Base-by-base conservation (phyloP, 2,797 vertebrate genomes). In the Odontamblyopus rebecca region DNA sequence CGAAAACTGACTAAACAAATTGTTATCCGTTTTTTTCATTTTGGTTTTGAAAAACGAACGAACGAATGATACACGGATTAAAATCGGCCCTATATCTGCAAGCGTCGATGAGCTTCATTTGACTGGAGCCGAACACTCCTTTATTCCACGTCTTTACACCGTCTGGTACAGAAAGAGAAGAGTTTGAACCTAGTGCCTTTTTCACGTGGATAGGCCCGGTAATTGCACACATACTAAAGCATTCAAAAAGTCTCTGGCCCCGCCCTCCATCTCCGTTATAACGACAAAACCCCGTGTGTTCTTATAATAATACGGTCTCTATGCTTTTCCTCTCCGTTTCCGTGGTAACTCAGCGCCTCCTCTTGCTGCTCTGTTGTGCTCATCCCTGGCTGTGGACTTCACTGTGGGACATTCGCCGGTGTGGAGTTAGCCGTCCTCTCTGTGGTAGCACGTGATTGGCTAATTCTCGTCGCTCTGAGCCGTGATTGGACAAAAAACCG, bases 381-480 rank as follows among this genome's bases (percentile, higher is more conserved):
- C 56, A 15, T 59, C 27, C 57, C 29, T 57, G 54, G 27, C 57
- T 30, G 27, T 60, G 57, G 57, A 60, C 57, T 60, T 60, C 26
- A 32, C 70, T 41, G 74, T 80, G 38, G 68, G 56, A 50, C 70
- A 29, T 70, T 68, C 27, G 19, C 67, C 11, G 67, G 41, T 71
- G n/a, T 65, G 38, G 65, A 66, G 56, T 73, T 63, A 62, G 59
- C 70, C 60, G 65, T 50, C 50, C 59, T 38, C 70, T 71, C 57
- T 73, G 67, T 79, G 75, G 75, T 72, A 78, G 73, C 78, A 29
- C 67, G 67, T 38, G 30, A 18, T 60, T 76, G 70, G 69, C 44
- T 72, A 62, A 26, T 18, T 62, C n/a, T 64, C 63, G 41, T 77
- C 51, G 60, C 23, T 64, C 53, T 60, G 57, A 61, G 27, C 30